phyloP scores from a whole-genome alignment of 2,113 vertebrate genomes.

The Hassar affinis region DNA sequence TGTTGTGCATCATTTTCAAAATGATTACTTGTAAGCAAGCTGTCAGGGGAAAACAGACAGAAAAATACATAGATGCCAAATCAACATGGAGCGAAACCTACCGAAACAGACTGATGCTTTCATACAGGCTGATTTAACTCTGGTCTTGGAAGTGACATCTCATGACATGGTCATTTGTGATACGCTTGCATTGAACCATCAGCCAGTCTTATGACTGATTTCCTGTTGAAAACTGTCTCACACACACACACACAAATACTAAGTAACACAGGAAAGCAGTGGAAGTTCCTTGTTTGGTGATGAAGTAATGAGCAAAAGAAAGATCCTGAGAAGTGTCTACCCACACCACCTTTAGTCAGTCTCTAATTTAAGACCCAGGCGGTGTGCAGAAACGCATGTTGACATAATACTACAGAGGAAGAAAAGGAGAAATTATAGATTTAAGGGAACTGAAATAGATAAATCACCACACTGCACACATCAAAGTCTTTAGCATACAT shows the following conservation, averaged over 20 bases:
- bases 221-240: background rate
- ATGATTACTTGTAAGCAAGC: too few relatives aligned
- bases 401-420: background rate
- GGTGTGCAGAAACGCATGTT: background rate
- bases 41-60: too few relatives aligned
- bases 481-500: slow-evolving; percentile 48
- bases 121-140: background rate
- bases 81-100: background rate
- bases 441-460: slow-evolving; percentile 23
- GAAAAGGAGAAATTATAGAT: slow-evolving; percentile 23
- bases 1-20: too few relatives aligned
- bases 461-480: slow-evolving; percentile 45
- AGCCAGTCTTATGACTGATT: slow-evolving; percentile 18
- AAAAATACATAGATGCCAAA: too few relatives aligned
- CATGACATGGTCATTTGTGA: background rate
- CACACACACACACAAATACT: background rate
- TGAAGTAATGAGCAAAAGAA: slow-evolving; percentile 28
- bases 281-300: slow-evolving; percentile 26
- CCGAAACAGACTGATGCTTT: background rate
- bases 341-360: background rate
- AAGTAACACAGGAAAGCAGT: background rate
- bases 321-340: slow-evolving; percentile 11
- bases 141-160: too few relatives aligned
- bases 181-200: slow-evolving; percentile 16
- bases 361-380: slow-evolving; percentile 40